phyloP scores from a whole-genome alignment of 2,797 vertebrate genomes.

The Sparus aurata region DNA sequence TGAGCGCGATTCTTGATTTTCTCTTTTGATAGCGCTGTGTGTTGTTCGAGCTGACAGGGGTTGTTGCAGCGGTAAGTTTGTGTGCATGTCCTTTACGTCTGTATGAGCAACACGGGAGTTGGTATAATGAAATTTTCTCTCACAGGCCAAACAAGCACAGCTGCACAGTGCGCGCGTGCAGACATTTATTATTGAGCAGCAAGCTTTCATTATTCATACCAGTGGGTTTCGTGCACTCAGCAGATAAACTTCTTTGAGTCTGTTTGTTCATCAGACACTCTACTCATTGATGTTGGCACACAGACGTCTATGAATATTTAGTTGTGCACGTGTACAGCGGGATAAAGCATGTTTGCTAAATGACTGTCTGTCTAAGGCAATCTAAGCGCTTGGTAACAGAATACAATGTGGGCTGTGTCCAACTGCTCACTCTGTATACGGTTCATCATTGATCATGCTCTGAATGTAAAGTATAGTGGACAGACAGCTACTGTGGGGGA shows the following conservation, averaged over 20 bases:
- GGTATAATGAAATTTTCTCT: conserved; percentile 72
- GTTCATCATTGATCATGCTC: conserved; percentile 42
- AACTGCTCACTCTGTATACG: conserved; percentile 24
- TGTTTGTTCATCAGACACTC: conserved; percentile 79
- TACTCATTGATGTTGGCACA: conserved; percentile 68
- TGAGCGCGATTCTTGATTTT: not conserved
- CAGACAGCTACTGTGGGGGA: conserved; percentile 24
- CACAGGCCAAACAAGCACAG: conserved; percentile 72
- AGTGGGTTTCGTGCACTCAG: conserved; percentile 73
- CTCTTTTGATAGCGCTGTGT: not conserved
- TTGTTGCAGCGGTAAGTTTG: conserved; percentile 39
- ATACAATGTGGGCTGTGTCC: conserved; percentile 61
- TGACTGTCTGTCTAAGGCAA: conserved; percentile 60
- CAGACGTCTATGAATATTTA: conserved; percentile 73
- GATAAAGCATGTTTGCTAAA: conserved; percentile 64
- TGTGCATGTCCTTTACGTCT: conserved; percentile 64
- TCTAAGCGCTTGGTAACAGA: conserved; percentile 51
- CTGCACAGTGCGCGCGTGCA: conserved; percentile 64
- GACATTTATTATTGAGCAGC: conserved; percentile 82
- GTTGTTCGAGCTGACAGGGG: conserved; percentile 22
- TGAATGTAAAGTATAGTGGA: conserved; percentile 41
- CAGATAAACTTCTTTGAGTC: conserved; percentile 75
- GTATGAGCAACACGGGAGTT: conserved; percentile 57
- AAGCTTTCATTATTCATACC: conserved; percentile 80
- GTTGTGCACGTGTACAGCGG: conserved; percentile 35